phyloP scores from a whole-genome alignment of 2,888 invertebrate species.

The Pristionchus arcanus region DNA sequence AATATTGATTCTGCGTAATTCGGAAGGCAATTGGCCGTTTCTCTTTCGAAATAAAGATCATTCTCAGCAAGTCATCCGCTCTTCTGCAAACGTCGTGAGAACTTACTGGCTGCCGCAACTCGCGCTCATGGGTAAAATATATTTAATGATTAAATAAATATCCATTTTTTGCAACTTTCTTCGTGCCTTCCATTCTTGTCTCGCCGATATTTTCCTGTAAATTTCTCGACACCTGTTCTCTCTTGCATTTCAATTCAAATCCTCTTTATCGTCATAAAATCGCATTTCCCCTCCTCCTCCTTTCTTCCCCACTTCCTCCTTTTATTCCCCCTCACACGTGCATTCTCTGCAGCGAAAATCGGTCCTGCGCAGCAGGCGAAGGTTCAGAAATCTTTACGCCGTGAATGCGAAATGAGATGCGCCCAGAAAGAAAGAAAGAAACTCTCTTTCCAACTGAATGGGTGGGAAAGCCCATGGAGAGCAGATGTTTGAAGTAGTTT shows the following conservation, averaged over 20 bases:
- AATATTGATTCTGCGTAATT: no score
- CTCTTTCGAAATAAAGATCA: background rate
- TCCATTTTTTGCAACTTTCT: background rate
- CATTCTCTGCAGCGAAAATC: background rate
- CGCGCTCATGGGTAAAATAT: constrained; percentile 66
- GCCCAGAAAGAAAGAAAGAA: background rate
- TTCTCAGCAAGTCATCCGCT: background rate
- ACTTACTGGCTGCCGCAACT: constrained; percentile 73
- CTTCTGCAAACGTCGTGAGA: constrained; percentile 62
- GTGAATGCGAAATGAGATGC: constrained; percentile 29
- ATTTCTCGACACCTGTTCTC: background rate
- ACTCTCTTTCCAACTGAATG: background rate
- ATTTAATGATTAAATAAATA: background rate
- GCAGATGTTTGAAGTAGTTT: background rate
- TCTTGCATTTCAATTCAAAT: background rate
- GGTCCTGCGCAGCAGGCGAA: background rate
- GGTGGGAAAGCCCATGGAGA: background rate
- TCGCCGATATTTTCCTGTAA: background rate
- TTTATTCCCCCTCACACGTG: constrained; percentile 30
- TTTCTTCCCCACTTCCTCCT: constrained; percentile 7
- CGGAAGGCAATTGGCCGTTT: no score
- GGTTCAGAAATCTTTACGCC: constrained; percentile 33
- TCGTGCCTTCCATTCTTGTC: background rate
- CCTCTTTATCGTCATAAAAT: constrained; percentile 6
- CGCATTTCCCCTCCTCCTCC: background rate